These are phyloP conservation scores for Acromyrmex charruanus DNA, from an alignment of 1,140 invertebrate species.

Conservation along the genomic window DNA sequence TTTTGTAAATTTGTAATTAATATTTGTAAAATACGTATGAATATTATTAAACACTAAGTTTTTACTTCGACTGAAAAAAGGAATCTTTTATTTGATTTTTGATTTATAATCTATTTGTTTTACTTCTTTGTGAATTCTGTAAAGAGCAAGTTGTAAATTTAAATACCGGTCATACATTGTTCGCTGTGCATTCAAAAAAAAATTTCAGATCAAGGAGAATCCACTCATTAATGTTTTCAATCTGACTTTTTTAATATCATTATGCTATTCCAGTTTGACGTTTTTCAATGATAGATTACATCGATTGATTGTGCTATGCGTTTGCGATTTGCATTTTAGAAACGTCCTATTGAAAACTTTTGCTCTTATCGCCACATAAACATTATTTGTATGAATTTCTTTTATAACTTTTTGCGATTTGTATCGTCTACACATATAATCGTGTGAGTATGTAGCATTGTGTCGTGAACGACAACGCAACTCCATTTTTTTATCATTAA, in stretches of 20 bases:
- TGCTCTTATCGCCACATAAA: neutral
- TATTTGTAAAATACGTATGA: no score
- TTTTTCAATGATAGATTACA: conserved; percentile 22
- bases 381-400: neutral
- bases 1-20: no score
- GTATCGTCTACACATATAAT: neutral
- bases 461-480: neutral
- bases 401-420: neutral
- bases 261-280: neutral
- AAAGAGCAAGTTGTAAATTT: neutral
- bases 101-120: no score
- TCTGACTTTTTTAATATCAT: neutral
- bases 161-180: neutral
- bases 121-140: neutral
- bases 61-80: no score
- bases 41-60: no score
- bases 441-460: neutral
- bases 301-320: neutral
- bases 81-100: no score
- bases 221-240: conserved; percentile 1
- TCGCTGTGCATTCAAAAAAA: neutral
- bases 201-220: conserved; percentile 7
- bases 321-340: conserved; percentile 28
- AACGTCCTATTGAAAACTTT: conserved; percentile 8
- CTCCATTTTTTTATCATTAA: neutral